Evolutionary conservation across 2,888 invertebrate genomes (phyloP), one percentile per base, ranked within the genome.

Genomic region (Selenia dentaria): DNA sequence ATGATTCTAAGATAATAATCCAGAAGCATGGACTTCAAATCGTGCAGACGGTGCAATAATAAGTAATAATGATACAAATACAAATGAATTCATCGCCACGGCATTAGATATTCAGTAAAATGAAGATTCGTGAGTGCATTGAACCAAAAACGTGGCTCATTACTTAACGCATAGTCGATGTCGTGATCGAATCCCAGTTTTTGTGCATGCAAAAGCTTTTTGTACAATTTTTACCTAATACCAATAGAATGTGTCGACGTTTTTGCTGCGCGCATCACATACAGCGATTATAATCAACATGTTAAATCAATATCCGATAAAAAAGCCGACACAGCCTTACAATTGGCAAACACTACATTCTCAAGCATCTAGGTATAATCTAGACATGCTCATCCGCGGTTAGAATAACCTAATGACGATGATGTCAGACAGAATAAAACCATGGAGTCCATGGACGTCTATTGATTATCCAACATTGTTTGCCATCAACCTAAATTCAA

Each of bases 71-170:
- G 22, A 6, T 6, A 2, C 22, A n/a, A 62, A 69, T 67, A 65
- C 72, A 79, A 82, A 84, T 79, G 71, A 77, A 81, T 78, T 75
- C 75, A 71, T 74, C 75, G 79, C 74, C 76, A 79, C 65, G 75
- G 67, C 62, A 72, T 76, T 79, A 77, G 72, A 71, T 74, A 79
- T 80, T 74, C 74, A 77, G 77, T 71, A 77, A 83, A 82, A 79
- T 79, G 75, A 76, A 71, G 68, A 80, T 78, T 76, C 82, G 79
- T 79, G 85, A 83, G 89, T 85, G 85, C 88, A 83, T 81, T 87
- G 88, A 88, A 89, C 89, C 79, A 84, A 79, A 83, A 82, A 82
- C 87, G 88, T 87, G 86, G 80, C 70, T 76, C 78, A 83, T 84
- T 85, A 83, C 83, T 84, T 83, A 81, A 74, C 80, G 81, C 78